phyloP scores from a whole-genome alignment of 2,797 vertebrate species.

The Cossypha dichroa region DNA sequence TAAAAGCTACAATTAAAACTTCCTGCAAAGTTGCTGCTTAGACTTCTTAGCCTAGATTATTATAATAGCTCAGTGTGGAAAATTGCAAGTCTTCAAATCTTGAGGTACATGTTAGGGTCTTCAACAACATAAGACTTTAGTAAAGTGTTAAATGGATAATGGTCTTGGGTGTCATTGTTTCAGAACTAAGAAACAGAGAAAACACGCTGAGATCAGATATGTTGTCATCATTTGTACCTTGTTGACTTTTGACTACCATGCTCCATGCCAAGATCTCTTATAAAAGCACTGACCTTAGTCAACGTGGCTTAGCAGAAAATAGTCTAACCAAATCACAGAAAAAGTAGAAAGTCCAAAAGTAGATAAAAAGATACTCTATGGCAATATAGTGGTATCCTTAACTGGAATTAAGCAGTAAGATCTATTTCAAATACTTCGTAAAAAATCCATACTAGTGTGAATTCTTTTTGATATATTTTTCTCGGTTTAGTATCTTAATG shows the following conservation, averaged over 20 bases:
- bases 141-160: not conserved
- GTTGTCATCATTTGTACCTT: not conserved
- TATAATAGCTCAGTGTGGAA: not conserved
- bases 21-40: not conserved
- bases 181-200: not conserved
- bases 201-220: not conserved
- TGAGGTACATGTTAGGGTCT: not conserved
- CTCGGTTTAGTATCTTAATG: not conserved
- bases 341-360: fast-evolving
- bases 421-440: not conserved
- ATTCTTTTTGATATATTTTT: not conserved
- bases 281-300: not conserved
- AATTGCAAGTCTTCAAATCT: not conserved
- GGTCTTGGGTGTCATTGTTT: not conserved
- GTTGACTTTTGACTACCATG: not conserved
- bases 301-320: not conserved
- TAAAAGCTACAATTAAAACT: not conserved
- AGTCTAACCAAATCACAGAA: not conserved
- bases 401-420: not conserved
- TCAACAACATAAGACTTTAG: not conserved
- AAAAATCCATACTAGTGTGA: not conserved
- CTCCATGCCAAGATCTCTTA: not conserved
- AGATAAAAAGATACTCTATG: not conserved
- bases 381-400: not conserved
- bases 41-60: not conserved